Evolutionary conservation across 2,113 vertebrate genomes (phyloP).

Genomic region (Brachyistius frenatus): DNA sequence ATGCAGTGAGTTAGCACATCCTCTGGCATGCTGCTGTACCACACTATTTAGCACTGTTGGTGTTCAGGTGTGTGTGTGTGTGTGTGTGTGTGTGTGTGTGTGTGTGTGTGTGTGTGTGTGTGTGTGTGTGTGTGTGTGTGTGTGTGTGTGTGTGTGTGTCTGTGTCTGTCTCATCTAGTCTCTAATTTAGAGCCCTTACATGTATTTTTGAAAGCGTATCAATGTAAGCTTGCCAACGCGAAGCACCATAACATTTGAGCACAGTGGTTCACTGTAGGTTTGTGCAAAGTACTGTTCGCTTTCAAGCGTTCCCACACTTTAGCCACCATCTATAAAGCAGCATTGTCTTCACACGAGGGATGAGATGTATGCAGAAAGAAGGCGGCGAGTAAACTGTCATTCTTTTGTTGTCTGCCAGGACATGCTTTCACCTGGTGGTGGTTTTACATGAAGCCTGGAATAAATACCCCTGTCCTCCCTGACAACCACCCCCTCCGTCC

Average conservation of each 20-base stretch:
- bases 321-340: constrained; percentile 50
- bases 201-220: constrained; percentile 7
- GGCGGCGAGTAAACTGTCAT: constrained; percentile 56
- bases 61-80: constrained; percentile 28
- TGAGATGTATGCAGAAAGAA: constrained; percentile 27
- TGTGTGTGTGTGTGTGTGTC: neutral
- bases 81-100: constrained; percentile 3
- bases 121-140: constrained; percentile 7
- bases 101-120: constrained; percentile 5
- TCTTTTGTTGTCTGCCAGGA: constrained; percentile 71
- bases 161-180: constrained; percentile 17
- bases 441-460: constrained; percentile 64
- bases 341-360: constrained; percentile 58
- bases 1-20: constrained; percentile 78
- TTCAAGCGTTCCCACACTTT: constrained; percentile 29
- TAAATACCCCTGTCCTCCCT: constrained; percentile 68
- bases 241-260: constrained; percentile 5
- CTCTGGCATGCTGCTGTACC: constrained; percentile 71
- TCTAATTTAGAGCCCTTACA: constrained; percentile 10
- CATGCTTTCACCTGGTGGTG: constrained; percentile 72
- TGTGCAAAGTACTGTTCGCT: constrained; percentile 8
- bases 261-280: constrained; percentile 45
- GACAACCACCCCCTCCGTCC: constrained; percentile 36
- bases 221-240: constrained; percentile 19
- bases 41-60: constrained; percentile 54